Conservation (phyloP, 2,113 vertebrate species). For the Spermophilus dauricus region DNA sequence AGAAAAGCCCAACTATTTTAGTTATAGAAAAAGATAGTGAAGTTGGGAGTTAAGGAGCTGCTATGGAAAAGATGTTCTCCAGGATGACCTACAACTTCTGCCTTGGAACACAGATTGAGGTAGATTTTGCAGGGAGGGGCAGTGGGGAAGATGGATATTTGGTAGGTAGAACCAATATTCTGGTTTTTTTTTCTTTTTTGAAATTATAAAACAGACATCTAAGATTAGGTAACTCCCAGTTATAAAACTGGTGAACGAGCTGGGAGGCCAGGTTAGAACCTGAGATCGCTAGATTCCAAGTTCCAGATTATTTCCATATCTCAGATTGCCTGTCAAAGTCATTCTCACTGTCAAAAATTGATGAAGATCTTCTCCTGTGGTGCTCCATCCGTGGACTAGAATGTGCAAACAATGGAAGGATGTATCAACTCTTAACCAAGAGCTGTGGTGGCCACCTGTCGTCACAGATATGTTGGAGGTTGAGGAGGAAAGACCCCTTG, state of each 20-base stretch:
- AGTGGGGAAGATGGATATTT: neutral
- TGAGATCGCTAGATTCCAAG: neutral
- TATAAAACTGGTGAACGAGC: neutral
- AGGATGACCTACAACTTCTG: neutral
- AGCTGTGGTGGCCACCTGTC: neutral
- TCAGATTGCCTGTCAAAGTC: neutral
- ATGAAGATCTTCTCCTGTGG: neutral
- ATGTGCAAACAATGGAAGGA: neutral
- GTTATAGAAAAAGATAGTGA: neutral
- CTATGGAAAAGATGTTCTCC: neutral
- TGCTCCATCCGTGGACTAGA: neutral
- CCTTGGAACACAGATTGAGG: neutral
- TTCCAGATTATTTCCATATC: neutral
- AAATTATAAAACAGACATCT: neutral
- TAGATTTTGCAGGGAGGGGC: neutral
- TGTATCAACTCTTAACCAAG: neutral
- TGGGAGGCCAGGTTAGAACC: neutral
- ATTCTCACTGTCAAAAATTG: neutral
- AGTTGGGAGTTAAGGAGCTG: neutral
- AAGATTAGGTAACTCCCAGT: neutral
- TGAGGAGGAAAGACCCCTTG: neutral
- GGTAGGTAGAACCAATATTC: neutral
- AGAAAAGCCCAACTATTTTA: neutral
- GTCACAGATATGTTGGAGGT: neutral
- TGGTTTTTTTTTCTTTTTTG: neutral